These are phyloP conservation scores for Lasiurus cinereus DNA, from an alignment of 2,113 vertebrate species.

Conservation along the genomic window DNA sequence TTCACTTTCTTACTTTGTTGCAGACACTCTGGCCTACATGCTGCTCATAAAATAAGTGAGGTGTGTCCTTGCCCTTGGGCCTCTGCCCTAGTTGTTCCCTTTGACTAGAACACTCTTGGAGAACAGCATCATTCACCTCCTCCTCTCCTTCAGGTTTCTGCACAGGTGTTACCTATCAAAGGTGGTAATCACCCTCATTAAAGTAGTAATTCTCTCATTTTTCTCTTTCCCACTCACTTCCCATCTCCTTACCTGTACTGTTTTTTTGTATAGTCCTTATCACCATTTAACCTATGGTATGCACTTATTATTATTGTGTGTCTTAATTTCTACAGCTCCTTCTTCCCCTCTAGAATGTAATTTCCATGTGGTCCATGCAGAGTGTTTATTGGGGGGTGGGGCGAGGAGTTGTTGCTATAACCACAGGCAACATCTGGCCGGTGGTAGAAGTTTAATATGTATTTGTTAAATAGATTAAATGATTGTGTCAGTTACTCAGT, in stretches of 20 bases:
- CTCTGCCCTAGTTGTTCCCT: background rate
- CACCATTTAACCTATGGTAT: background rate
- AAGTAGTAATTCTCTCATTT: background rate
- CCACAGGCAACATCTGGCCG: background rate
- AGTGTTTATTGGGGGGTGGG: background rate
- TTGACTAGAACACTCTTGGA: background rate
- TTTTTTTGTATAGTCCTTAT: background rate
- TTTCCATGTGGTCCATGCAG: background rate
- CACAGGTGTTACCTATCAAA: background rate
- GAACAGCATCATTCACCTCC: background rate
- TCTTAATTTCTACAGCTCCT: background rate
- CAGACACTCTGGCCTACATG: background rate
- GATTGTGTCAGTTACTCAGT: background rate
- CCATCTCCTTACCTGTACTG: background rate
- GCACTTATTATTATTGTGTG: background rate
- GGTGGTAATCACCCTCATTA: background rate
- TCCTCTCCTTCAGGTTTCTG: background rate
- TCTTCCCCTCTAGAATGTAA: background rate
- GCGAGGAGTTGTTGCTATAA: background rate
- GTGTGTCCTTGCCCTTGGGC: background rate
- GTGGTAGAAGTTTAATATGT: background rate
- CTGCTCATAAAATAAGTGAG: background rate
- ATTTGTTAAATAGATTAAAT: constrained; percentile 9
- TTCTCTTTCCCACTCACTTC: background rate
- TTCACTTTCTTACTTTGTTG: background rate